Evolutionary conservation across 2,113 vertebrate genomes (phyloP).

Genomic region (Hippocampus guttulatus): DNA sequence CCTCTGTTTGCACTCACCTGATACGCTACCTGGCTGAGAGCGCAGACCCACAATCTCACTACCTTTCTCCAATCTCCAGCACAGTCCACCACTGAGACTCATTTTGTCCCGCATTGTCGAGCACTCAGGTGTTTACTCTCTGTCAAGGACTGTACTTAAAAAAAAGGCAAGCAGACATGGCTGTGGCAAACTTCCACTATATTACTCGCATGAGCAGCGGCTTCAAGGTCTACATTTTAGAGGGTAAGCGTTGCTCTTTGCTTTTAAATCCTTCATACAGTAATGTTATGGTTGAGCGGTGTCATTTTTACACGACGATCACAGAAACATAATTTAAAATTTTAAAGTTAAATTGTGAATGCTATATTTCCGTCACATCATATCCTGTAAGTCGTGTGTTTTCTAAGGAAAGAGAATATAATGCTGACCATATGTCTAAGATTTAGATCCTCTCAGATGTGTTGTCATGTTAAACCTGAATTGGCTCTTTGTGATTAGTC

Average conservation of each 20-base stretch:
- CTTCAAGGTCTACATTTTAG: slow-evolving; percentile 79
- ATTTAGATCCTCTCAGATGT: background rate
- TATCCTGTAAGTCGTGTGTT: background rate
- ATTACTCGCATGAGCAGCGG: slow-evolving; percentile 79
- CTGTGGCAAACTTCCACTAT: slow-evolving; percentile 78
- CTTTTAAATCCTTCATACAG: background rate
- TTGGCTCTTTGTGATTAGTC: background rate
- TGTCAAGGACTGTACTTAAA: slow-evolving; percentile 10
- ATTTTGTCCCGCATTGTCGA: slow-evolving; percentile 41
- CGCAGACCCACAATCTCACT: slow-evolving; percentile 57
- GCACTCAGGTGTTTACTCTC: slow-evolving; percentile 34
- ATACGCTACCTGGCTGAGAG: slow-evolving; percentile 58
- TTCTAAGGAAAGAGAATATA: background rate
- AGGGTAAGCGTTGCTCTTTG: slow-evolving; percentile 57
- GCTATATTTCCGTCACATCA: background rate
- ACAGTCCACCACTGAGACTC: slow-evolving; percentile 37
- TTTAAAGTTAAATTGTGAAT: background rate
- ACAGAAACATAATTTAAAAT: background rate
- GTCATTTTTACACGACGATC: background rate
- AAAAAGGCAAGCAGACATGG: slow-evolving; percentile 61
- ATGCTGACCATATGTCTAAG: background rate
- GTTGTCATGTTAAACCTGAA: background rate
- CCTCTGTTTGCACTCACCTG: slow-evolving; percentile 54
- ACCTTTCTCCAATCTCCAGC: slow-evolving; percentile 52
- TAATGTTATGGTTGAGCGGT: background rate